phyloP scores from a whole-genome alignment of 2,113 vertebrate genomes.

The Neomonachus schauinslandi region DNA sequence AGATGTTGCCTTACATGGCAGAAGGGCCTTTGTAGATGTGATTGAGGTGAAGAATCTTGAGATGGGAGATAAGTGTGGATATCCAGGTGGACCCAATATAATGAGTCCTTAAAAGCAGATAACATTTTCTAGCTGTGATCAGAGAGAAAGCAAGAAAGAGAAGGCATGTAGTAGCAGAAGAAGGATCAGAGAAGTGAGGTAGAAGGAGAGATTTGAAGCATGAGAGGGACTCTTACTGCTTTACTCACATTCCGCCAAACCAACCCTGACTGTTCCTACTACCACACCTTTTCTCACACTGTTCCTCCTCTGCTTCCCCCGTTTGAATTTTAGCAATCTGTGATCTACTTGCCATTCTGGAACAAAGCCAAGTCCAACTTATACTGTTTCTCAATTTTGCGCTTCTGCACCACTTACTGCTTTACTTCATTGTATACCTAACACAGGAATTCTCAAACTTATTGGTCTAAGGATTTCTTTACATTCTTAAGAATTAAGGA shows the following conservation, averaged over 20 bases:
- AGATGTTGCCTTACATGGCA: not conserved
- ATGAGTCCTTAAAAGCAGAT: slow-evolving; percentile 16
- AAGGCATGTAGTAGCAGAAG: not conserved
- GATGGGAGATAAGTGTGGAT: not conserved
- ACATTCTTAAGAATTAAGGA: not conserved
- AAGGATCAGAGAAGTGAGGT: not conserved
- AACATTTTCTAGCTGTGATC: not conserved
- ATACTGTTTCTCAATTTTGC: not conserved
- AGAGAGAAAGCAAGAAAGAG: not conserved
- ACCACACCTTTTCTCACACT: not conserved
- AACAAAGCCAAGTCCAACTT: not conserved
- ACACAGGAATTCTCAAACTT: not conserved
- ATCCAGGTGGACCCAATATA: not conserved
- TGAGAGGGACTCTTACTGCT: not conserved
- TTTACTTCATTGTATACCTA: not conserved
- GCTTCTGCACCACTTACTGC: not conserved
- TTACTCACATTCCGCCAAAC: not conserved
- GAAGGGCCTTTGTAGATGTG: not conserved
- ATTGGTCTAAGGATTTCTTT: not conserved
- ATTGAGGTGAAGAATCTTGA: not conserved
- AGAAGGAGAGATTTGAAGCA: not conserved
- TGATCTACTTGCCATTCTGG: not conserved
- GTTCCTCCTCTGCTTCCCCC: not conserved
- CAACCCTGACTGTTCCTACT: not conserved
- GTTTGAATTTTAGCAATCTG: not conserved